phyloP scores from a whole-genome alignment of 2,113 vertebrate genomes.

The Charina bottae region DNA sequence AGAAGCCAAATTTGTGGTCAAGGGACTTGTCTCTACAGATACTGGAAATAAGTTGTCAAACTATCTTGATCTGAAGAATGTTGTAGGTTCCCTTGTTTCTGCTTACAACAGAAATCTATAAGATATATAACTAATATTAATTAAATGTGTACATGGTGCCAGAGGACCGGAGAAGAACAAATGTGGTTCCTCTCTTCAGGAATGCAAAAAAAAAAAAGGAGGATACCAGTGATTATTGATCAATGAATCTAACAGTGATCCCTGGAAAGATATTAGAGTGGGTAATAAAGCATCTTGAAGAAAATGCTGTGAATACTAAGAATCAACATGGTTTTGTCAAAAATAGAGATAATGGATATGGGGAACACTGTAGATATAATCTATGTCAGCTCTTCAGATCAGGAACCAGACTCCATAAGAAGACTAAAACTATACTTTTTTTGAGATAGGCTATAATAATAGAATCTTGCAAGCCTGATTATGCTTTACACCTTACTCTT shows the following conservation, averaged over 20 bases:
- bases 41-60: neutral
- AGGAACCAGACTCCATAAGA: too few species aligned
- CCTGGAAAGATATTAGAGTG: neutral
- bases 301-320: neutral
- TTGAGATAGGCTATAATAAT: too few species aligned
- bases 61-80: neutral
- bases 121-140: neutral
- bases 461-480: too few species aligned
- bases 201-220: neutral
- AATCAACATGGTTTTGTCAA: neutral
- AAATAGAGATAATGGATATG: neutral
- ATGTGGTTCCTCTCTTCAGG: too few species aligned
- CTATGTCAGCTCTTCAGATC: too few species aligned
- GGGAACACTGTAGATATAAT: too few species aligned
- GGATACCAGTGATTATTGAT: neutral
- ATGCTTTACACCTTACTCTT: too few species aligned
- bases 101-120: neutral
- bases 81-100: neutral
- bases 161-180: too few species aligned
- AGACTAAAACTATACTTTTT: too few species aligned
- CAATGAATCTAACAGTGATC: neutral
- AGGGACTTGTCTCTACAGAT: neutral
- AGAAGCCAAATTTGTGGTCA: neutral
- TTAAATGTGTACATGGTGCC: neutral
- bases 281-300: neutral